Evolutionary conservation across 2,888 invertebrate species (phyloP), one percentile per base, ranked within the genome.

Genomic region (Lissocephala sabroskyi): DNA sequence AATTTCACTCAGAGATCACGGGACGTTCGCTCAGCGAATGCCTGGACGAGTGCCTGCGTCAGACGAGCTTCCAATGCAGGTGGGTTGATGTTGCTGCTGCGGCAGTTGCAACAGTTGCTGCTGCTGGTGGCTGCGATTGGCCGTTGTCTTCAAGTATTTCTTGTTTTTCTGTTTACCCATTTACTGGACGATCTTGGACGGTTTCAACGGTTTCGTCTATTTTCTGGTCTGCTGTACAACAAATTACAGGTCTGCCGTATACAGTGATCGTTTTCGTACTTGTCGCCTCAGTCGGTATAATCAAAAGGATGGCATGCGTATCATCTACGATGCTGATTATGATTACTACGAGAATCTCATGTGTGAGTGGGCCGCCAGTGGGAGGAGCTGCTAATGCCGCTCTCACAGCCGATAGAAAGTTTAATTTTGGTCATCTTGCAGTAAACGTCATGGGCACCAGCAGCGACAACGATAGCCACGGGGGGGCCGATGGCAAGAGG

Each of bases 271-370:
- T 17, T 93, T 91, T 78, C 88, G 93, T 74, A 93, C 92, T 39
- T 95, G 95, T 81, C 88, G 94, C 29, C 87, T 95, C 60, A 94
- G 94, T 80, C 88, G 94, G 76, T 95, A 92, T 85, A 94, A 94
- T 85, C 93, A 94, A 85, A 89, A 92, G 75, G 93, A 95, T 80
- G 94, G 94, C 35, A 93, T 94, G 89, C 87, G 95, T 54, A 90
- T 95, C 46, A 92, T 95, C 61, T 95, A 95, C 81, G 95, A 96
- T 82, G 93, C 94, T 1, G 95, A 95, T 84, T 95, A 94, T 83
- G 95, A 96, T 86, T 96, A 95, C 85, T 96, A 95, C 79, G 95
- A 96, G 85, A 95, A 95, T 86, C 87, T 95, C 43, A 94, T 95
- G 94, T 92, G 95, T 95, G 87, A 90, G 94, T 89, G 60, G 56